Percentiles rank a stretch among this genome's conserved stretches.
These are phyloP conservation scores for Pseudomyrmex concolor DNA, from an alignment of 1,140 invertebrate species.

Conservation along the genomic window DNA sequence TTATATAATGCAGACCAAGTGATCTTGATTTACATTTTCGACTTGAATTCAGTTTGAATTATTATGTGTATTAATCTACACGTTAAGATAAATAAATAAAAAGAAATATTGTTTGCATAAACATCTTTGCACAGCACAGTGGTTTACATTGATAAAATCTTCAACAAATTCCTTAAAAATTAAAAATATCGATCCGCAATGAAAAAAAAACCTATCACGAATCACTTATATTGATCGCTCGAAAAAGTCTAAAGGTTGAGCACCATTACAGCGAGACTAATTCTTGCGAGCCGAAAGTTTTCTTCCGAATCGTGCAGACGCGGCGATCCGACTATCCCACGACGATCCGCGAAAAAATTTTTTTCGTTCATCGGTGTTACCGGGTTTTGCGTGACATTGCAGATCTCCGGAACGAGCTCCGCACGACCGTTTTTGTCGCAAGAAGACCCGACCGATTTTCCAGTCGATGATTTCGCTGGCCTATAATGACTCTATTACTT, in stretches of 20 bases:
- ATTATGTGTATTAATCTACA: too few relatives aligned
- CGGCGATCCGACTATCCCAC: slow-evolving; percentile 8
- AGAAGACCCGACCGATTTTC: slow-evolving; percentile 60
- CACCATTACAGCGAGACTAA: slow-evolving; percentile 50
- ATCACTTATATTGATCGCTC: slow-evolving; percentile 3
- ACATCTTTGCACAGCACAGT: too few relatives aligned
- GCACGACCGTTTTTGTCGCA: slow-evolving; percentile 51
- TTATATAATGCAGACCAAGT: too few relatives aligned
- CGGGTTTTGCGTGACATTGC: slow-evolving; percentile 62
- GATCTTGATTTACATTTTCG: too few relatives aligned
- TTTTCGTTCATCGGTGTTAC: slow-evolving; percentile 1
- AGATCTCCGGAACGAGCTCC: slow-evolving; percentile 53
- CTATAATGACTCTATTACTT: slow-evolving; percentile 49
- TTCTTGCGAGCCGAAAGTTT: slow-evolving; percentile 1
- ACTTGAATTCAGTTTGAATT: too few relatives aligned
- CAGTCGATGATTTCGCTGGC: slow-evolving; percentile 43
- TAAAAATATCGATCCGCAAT: neutral
- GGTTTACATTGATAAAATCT: too few relatives aligned
- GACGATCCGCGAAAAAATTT: slow-evolving; percentile 27
- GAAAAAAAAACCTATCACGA: neutral
- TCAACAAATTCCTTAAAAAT: neutral
- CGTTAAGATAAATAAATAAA: too few relatives aligned
- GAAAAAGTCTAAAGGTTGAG: slow-evolving; percentile 15
- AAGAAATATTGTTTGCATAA: too few relatives aligned
- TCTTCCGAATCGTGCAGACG: slow-evolving; percentile 4